Evolutionary conservation across 2,888 invertebrate species (phyloP).

Genomic region (Endotricha flammealis): DNA sequence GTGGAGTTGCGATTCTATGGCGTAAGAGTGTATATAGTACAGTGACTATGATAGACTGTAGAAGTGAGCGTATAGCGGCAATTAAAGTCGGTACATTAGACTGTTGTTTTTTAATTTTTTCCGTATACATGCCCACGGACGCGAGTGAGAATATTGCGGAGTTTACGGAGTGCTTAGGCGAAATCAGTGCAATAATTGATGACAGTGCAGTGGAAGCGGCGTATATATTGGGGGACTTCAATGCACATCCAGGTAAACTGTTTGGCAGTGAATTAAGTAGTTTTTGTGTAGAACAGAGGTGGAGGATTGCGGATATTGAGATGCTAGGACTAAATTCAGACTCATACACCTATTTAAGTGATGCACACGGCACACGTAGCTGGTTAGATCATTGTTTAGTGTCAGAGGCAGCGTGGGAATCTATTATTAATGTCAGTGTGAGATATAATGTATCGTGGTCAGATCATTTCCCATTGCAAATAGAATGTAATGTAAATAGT

Average conservation of each 20-base stretch:
- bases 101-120: constrained; percentile 14
- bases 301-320: not conserved
- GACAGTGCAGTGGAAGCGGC: constrained; percentile 11
- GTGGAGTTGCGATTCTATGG: not conserved
- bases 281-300: not conserved
- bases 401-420: no score
- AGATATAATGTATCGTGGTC: no score
- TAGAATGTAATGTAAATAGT: no score
- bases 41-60: not conserved
- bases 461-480: no score
- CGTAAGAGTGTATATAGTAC: not conserved
- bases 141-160: constrained; percentile 18
- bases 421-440: no score
- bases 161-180: constrained; percentile 20
- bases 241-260: constrained; percentile 19
- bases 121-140: constrained; percentile 25
- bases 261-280: constrained; percentile 8
- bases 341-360: no score
- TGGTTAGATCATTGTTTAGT: no score
- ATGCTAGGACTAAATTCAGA: no score
- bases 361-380: no score
- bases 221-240: constrained; percentile 20
- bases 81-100: not conserved
- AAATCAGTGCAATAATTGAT: constrained; percentile 18
- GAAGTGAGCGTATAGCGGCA: not conserved